These are phyloP conservation scores for Halocynthia roretzi DNA, from an alignment of 23 tunicate species.

Conservation along the genomic window DNA sequence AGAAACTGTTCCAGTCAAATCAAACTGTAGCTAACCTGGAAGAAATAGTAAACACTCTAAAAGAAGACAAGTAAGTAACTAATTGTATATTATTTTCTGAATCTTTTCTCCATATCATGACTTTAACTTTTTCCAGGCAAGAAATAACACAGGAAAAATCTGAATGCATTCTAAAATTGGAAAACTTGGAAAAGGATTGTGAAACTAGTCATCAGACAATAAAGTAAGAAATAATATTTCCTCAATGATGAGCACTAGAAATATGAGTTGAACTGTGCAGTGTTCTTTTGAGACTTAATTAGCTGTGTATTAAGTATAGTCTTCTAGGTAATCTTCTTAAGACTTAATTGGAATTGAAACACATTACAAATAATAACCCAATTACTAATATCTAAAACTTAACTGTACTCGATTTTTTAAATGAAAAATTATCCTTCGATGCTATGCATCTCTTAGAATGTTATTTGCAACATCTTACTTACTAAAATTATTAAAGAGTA, in stretches of 20 bases:
- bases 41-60: not conserved
- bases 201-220: not conserved
- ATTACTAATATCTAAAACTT: no score
- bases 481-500: no score
- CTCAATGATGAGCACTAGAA: constrained; percentile 2
- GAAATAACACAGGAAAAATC: no score
- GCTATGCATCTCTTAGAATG: no score
- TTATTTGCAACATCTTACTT: no score
- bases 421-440: not conserved
- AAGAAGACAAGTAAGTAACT: not conserved
- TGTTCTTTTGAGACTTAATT: no score
- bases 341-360: not conserved
- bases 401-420: not conserved
- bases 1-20: not conserved
- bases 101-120: not conserved
- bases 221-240: not conserved
- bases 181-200: not conserved
- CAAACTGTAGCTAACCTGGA: not conserved
- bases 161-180: no score
- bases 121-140: not conserved
- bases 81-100: not conserved
- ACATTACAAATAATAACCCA: no score
- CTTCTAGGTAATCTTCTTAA: no score
- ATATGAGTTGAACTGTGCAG: no score
- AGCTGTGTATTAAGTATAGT: no score